Evolutionary conservation across 1,140 invertebrate species (phyloP).

Genomic region (Proctacanthus coquilletti): DNA sequence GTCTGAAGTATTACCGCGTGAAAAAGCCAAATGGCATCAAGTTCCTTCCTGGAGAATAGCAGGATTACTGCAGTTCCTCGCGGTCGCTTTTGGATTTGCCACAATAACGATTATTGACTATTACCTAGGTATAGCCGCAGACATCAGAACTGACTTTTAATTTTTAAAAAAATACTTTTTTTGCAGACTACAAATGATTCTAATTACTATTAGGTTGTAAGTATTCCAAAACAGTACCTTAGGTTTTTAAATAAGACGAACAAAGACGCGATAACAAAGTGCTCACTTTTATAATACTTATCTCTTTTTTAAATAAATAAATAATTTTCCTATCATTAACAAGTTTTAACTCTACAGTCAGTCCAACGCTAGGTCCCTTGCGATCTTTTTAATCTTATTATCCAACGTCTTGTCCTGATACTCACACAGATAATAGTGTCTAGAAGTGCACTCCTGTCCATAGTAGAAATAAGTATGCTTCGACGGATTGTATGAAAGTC

Average conservation of each 20-base stretch:
- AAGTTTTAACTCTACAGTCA: background rate
- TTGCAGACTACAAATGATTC: no score
- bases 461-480: conserved; percentile 47
- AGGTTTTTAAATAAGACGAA: no score
- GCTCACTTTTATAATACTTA: no score
- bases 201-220: no score
- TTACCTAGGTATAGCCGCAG: conserved; percentile 34
- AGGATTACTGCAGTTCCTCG: conserved; percentile 42
- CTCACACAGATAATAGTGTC: conserved; percentile 54
- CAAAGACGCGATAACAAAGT: no score
- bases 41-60: conserved; percentile 30
- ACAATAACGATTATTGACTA: conserved; percentile 40
- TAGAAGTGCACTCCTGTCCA: conserved; percentile 51
- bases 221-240: no score
- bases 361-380: conserved; percentile 27
- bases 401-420: conserved; percentile 46
- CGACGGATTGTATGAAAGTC: conserved; percentile 42
- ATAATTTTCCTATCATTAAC: no score
- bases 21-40: conserved; percentile 50
- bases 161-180: no score
- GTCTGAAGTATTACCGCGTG: conserved; percentile 75
- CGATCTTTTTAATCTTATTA: conserved; percentile 48
- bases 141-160: no score
- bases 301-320: no score
- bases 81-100: conserved; percentile 40